phyloP scores from a whole-genome alignment of 1,140 invertebrate genomes.

The Formica selysi region DNA sequence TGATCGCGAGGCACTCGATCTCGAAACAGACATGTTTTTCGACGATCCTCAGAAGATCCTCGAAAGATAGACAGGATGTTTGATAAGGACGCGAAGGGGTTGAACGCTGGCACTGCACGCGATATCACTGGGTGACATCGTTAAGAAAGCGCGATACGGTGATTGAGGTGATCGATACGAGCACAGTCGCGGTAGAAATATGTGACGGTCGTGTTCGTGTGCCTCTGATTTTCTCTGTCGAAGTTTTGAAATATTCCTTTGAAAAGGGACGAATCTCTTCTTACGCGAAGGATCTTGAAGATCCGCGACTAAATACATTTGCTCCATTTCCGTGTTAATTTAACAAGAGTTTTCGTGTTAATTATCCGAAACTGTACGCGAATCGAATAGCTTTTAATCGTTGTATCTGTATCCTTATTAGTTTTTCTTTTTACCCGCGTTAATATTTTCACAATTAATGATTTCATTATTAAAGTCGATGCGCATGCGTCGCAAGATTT shows the following conservation, averaged over 20 bases:
- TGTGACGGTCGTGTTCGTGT: conserved; percentile 39
- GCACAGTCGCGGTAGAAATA: conserved; percentile 7
- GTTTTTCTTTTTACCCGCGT: not conserved
- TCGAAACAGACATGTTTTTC: not conserved
- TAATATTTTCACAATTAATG: not conserved
- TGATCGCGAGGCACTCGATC: not conserved
- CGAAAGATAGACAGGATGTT: not conserved
- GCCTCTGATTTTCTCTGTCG: not conserved
- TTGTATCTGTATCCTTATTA: too few species aligned
- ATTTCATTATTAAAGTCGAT: not conserved
- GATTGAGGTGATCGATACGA: conserved; percentile 18
- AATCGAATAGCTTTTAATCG: not conserved
- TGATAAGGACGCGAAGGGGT: not conserved
- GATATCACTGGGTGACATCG: not conserved
- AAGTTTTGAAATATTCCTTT: not conserved
- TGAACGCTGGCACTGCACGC: not conserved
- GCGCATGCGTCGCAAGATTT: not conserved
- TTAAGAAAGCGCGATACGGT: not conserved
- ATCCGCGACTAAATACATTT: not conserved
- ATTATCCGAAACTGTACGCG: conserved; percentile 16
- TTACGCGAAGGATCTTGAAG: not conserved
- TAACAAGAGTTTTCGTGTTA: conserved; percentile 13
- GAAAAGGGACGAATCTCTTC: not conserved
- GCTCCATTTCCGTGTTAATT: not conserved
- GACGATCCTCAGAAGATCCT: not conserved